Percentiles rank a stretch among this genome's conserved stretches.
These are phyloP conservation scores for Actias luna DNA, from an alignment of 2,888 invertebrate species.

Conservation along the genomic window DNA sequence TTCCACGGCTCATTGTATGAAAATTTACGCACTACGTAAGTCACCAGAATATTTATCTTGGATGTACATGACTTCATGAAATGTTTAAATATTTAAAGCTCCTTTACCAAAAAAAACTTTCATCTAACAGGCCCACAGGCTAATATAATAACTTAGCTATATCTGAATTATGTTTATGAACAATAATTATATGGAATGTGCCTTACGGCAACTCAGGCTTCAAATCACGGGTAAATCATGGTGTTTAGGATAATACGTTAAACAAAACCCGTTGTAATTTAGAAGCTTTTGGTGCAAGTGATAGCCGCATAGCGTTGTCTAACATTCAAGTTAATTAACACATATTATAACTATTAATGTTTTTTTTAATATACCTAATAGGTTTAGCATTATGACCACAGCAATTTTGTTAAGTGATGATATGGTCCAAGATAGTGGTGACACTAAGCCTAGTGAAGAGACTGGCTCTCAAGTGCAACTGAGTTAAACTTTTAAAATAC, in stretches of 20 bases:
- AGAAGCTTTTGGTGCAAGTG: not conserved
- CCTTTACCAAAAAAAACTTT: not conserved
- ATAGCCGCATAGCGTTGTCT: not conserved
- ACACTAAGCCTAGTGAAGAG: too few species aligned
- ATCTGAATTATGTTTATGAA: not conserved
- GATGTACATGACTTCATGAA: not conserved
- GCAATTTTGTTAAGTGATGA: too few species aligned
- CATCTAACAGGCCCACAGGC: too few species aligned
- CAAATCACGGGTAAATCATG: conserved; percentile 4
- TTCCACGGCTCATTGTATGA: not conserved
- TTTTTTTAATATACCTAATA: too few species aligned
- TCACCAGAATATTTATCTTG: not conserved
- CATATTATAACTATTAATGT: not conserved
- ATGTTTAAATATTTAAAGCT: not conserved
- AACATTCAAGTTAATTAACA: not conserved
- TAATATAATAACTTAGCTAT: not conserved
- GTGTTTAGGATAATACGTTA: conserved; percentile 7
- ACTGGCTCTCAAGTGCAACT: too few species aligned
- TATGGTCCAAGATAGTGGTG: too few species aligned
- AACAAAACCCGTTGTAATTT: conserved; percentile 11
- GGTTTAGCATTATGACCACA: too few species aligned
- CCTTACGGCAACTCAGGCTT: not conserved
- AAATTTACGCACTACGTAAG: not conserved
- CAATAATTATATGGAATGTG: not conserved
- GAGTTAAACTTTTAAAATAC: too few species aligned